A percentile compares a stretch with the other conserved stretches of the same genome.
phyloP scores from a whole-genome alignment of 2,888 invertebrate species.

The Alitta virens region DNA sequence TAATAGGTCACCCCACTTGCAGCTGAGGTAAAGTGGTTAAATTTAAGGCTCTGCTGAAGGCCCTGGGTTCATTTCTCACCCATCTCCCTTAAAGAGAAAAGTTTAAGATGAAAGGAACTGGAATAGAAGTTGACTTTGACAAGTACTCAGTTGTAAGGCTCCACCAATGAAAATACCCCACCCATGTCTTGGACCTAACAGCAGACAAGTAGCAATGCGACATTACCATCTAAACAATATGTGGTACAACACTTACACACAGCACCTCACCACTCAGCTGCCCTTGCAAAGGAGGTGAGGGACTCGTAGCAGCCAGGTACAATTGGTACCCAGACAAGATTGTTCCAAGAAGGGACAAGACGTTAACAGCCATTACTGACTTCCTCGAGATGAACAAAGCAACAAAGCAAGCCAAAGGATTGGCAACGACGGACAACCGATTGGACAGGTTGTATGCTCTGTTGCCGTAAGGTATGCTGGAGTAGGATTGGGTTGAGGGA shows the following conservation, averaged over 20 bases:
- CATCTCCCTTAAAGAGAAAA: no score
- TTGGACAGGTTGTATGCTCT: constrained; percentile 75
- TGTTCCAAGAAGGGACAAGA: constrained; percentile 55
- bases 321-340: constrained; percentile 68
- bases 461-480: constrained; percentile 70
- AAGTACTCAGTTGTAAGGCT: no score
- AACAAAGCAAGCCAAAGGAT: constrained; percentile 64
- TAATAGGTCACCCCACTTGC: no score
- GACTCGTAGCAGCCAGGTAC: constrained; percentile 72
- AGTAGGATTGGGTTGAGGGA: constrained; percentile 77
- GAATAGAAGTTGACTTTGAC: no score
- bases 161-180: no score
- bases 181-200: no score
- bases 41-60: no score
- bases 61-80: no score
- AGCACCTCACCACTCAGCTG: constrained; percentile 65
- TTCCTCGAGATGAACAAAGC: constrained; percentile 55
- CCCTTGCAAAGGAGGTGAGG: constrained; percentile 65
- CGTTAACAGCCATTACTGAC: constrained; percentile 32
- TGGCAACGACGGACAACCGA: constrained; percentile 75
- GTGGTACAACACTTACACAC: constrained; percentile 63
- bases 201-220: no score
- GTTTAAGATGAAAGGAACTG: no score
- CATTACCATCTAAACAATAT: no score
- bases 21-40: no score